Evolutionary conservation across 2,888 invertebrate genomes (phyloP).

Genomic region (Calliopum simillimum): DNA sequence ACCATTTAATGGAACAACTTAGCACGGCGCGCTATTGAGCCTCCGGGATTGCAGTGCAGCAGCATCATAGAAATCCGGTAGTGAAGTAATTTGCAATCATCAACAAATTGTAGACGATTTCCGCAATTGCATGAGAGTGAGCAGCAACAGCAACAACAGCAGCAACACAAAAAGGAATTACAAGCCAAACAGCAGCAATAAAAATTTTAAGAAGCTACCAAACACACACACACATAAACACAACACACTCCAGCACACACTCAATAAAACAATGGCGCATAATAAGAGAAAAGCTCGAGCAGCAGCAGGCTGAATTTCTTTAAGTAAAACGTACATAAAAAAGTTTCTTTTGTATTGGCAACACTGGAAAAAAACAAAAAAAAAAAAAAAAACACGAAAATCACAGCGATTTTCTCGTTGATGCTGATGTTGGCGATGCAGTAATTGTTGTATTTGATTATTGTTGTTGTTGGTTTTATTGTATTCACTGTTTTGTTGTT

Average conservation of each 20-base stretch:
- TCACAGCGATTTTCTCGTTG: conserved; percentile 22
- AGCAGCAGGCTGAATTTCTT: not conserved
- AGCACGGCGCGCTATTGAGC: not conserved
- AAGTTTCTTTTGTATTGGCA: not conserved
- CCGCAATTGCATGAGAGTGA: conserved; percentile 40
- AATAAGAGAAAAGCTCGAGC: not conserved
- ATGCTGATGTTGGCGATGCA: not conserved
- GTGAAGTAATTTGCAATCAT: conserved; percentile 45
- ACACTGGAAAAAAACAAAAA: not conserved
- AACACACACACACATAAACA: not conserved
- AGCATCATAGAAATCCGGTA: conserved; percentile 23
- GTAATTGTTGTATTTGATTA: too few relatives aligned
- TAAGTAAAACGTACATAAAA: too few relatives aligned
- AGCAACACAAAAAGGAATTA: not conserved
- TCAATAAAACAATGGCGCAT: not conserved
- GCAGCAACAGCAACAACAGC: conserved; percentile 3
- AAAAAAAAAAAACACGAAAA: not conserved
- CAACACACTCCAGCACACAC: not conserved
- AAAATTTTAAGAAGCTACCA: not conserved
- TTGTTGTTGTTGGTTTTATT: not conserved
- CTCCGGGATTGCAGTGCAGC: not conserved
- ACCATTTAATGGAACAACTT: conserved; percentile 23
- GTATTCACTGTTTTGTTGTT: too few relatives aligned
- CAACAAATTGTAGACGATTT: conserved; percentile 46
- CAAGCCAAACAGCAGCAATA: not conserved